Conservation (phyloP, 2,888 invertebrate species). For the Apodemia arnacis region DNA sequence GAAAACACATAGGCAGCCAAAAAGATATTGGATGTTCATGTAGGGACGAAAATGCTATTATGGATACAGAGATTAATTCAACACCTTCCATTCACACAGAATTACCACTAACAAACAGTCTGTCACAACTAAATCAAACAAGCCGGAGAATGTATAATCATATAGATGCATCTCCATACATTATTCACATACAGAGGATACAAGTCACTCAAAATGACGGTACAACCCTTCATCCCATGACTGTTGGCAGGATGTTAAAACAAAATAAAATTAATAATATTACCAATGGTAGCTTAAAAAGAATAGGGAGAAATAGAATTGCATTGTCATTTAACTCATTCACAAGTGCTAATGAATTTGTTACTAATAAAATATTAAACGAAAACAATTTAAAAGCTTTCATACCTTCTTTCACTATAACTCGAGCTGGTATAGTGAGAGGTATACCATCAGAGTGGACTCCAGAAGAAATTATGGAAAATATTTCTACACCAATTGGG, state of each 20-base stretch:
- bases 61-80: not conserved
- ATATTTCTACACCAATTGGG: too few species aligned
- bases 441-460: too few species aligned
- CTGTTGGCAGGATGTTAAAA: too few species aligned
- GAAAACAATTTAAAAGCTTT: too few species aligned
- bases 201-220: not conserved
- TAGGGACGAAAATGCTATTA: not conserved
- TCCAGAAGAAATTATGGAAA: too few species aligned
- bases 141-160: not conserved
- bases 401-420: too few species aligned
- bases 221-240: too few species aligned
- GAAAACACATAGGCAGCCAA: not conserved
- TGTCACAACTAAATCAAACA: not conserved
- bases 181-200: not conserved
- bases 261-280: too few species aligned
- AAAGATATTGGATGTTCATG: not conserved
- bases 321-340: not conserved
- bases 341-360: not conserved
- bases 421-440: too few species aligned
- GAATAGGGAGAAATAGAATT: not conserved
- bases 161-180: not conserved
- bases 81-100: not conserved
- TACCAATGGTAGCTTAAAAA: too few species aligned
- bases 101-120: not conserved
- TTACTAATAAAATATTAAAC: not conserved